phyloP scores from a whole-genome alignment of 2,797 vertebrate species.

The Periparus ater region DNA sequence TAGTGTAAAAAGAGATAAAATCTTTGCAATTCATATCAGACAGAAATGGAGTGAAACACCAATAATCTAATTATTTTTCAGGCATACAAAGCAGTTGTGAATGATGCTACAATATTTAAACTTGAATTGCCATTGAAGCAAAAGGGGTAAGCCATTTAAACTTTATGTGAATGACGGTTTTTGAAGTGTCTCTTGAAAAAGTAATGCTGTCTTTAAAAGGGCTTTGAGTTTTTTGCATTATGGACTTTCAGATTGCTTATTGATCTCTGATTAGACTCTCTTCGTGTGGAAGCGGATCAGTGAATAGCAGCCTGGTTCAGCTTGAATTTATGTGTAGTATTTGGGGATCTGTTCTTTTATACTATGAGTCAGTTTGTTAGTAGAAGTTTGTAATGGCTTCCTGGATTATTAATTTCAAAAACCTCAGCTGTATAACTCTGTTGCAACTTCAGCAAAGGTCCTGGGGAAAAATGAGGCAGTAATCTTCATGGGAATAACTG shows the following conservation, averaged over 20 bases:
- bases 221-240: background rate
- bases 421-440: background rate
- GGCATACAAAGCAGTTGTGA: conserved; percentile 99
- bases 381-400: background rate
- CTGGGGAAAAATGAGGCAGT: background rate
- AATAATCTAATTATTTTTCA: conserved; percentile 71
- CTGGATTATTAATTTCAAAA: background rate
- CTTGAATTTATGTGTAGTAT: background rate
- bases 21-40: background rate
- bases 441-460: background rate
- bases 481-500: background rate
- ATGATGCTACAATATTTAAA: conserved; percentile 99
- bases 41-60: background rate
- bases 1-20: background rate
- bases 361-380: background rate
- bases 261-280: background rate
- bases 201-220: background rate
- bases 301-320: background rate
- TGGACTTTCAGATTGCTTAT: background rate
- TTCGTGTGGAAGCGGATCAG: background rate
- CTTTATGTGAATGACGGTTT: background rate
- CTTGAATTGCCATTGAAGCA: conserved; percentile 98
- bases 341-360: background rate
- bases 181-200: background rate
- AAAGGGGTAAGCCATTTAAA: conserved; percentile 87